Base-by-base conservation (phyloP, 2,888 invertebrate species). In the Rutpela maculata region DNA sequence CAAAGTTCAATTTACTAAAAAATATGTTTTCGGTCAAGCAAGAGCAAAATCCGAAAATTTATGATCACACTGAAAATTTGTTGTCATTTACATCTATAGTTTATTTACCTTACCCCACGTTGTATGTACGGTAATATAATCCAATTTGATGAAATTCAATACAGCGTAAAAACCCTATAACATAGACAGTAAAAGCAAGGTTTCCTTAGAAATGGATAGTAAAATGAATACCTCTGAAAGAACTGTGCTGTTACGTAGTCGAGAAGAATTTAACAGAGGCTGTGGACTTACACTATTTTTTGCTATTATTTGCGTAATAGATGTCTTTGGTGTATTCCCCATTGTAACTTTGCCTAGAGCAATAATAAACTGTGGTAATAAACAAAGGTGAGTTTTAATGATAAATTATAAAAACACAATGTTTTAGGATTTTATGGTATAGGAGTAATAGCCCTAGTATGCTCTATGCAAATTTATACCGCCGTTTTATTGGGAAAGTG, bases 281-380 rank as follows among this genome's bases (percentile, higher is more conserved):
- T 80, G 84, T 65, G 93, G 93, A 0, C 91, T 96, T 6, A 94
- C 94, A 43, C 90, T 95, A 3, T 87, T 94, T 65, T 94, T 95
- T 87, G 93, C 95, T 0, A 91, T 94, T 15, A 90, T 96, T 57
- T 96, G 96, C 88, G 93, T 96, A 31, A 91, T 96, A 18, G 96
- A 96, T 88, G 92, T 96, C 63, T 96, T 96, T 86, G 96, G 96
- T 59, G 95, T 96, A 0, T 96, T 96, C 86, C 96, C 96, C 0
- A 93, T 96, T 1, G 92, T 96, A 15, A 93, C 95, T 0, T 88
- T 96, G 75, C 96, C 96, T 0, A 93, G 94, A 82, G 92, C 95
- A 31, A 92, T 96, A 22, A 93, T 95, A 63, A 92, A 94, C 82
- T 95, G 96, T 87, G 96, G 96, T 95, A 87, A 91, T 89, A 82